Evolutionary conservation across 2,797 vertebrate species (phyloP).

Genomic region (Notamacropus eugenii): DNA sequence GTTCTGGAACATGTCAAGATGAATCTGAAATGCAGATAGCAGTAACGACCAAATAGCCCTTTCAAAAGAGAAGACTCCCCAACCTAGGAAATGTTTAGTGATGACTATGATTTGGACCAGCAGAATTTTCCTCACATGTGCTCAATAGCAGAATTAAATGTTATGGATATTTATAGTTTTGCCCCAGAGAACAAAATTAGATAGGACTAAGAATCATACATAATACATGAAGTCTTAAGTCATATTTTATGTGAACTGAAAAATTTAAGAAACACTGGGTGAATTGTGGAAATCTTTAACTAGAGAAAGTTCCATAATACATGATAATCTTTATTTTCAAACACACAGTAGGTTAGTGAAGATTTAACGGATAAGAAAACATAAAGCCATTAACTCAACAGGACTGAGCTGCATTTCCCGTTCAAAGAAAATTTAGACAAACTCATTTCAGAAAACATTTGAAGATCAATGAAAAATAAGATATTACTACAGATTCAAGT

Average conservation of each 20-base stretch:
- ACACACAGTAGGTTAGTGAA: constrained; percentile 26
- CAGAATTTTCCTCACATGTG: constrained; percentile 71
- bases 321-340: background rate
- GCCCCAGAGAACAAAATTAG: constrained; percentile 63
- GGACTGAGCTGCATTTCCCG: constrained; percentile 12
- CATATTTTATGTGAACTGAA: constrained; percentile 68
- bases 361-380: constrained; percentile 46
- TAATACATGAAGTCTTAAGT: constrained; percentile 71
- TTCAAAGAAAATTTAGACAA: constrained; percentile 30
- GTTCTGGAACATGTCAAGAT: constrained; percentile 71
- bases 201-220: constrained; percentile 74
- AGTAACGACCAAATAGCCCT: constrained; percentile 69
- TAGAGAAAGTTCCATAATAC: constrained; percentile 47
- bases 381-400: constrained; percentile 11
- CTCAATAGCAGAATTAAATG: constrained; percentile 72
- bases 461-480: constrained; percentile 45
- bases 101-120: constrained; percentile 70
- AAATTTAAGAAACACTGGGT: constrained; percentile 73
- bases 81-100: constrained; percentile 72
- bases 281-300: constrained; percentile 63
- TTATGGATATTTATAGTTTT: constrained; percentile 75
- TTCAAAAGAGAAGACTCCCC: constrained; percentile 68
- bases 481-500: background rate
- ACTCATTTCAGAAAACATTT: constrained; percentile 17
- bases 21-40: constrained; percentile 66